Evolutionary conservation across 92 coral and sea anemone genomes (phyloP), one percentile per base, ranked within the genome.

Genomic region (Micromussa lordhowensis): DNA sequence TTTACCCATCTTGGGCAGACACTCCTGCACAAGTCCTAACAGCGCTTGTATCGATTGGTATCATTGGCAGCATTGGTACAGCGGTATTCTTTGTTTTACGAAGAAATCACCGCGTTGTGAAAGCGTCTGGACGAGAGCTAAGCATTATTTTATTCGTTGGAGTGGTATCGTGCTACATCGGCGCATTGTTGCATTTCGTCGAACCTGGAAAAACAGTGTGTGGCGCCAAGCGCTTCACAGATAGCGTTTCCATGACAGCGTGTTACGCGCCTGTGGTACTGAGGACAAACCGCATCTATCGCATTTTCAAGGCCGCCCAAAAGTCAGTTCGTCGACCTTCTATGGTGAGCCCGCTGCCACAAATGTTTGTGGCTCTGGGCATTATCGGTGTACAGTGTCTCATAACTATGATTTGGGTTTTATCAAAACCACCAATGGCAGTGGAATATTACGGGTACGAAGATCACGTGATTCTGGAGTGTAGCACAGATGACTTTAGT

Each of bases 181-280:
- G 95, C 14, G 91, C 96, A 18, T 72, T 94, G 48, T 38, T 93
- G 15, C 77, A 83, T 74, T 88, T 96, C 64, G 75, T 84, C 7
- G 85, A 94, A 82, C 99, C 99, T 24, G 79, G 88, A 24, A 72
- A 81, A 17, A 79, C 83, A 15, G 61, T 93, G 12, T 98, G 99
- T 58, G 82, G 89, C 22, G 61, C 93, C 38, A 75, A 86, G 28
- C 91, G 98, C 59, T 96, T 96, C 73, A 36, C 82, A 0, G 93
- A 94, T 15, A 93, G 98, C 2, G 94, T 95, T 13, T 96, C 96
- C 72, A 91, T 92, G 81, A 93, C 96, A 3, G 69, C 87, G 75
- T 97, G 98, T 78, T 97, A 97, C 91, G 99, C 99, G 1, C 99
- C 99, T 1, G 90, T 97, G 32, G 87, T 97, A 38, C 90, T 97